Base-by-base conservation (phyloP, 2,797 vertebrate genomes). In the Paramormyrops hopkinsi region DNA sequence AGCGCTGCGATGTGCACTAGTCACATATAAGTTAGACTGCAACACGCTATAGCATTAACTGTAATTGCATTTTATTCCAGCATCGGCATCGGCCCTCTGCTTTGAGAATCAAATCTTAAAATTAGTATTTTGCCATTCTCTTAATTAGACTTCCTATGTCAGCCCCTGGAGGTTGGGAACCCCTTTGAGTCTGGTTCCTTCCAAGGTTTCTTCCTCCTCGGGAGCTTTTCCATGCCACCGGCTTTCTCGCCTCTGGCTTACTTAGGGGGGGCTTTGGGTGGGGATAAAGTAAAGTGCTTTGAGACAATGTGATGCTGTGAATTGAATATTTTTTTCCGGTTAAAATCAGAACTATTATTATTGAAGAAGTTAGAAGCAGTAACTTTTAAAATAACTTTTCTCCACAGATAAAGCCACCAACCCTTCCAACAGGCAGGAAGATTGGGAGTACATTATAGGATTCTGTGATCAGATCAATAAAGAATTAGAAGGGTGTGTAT, bases 391-490 rank as follows among this genome's bases (percentile, higher is more conserved):
- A 46, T 76, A 25, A 22, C 33, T 44, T 76, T 90, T 29, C 88
- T 92, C 90, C 29, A 41, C 92, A 99, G 98, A 99, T 95, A 99
- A 98, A 96, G 97, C 98, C 93, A 99, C 97, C 90, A 98, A 97
- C 92, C 97, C 98, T 5, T 97, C 96, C 90, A 99, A 98, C 94
- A 96, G 97, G 88, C 96, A 98, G 83, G 98, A 99, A 87, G 98
- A 99, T 92, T 99, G 98, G 98, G 97, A 99, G 84, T 98, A 97
- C 89, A 97, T 99, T 65, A 98, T 98, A 1, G 97, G 97, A 92
- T 99, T 99, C 95, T 99, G 98, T 93, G 98, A 99, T 93, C 98
- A 99, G 93, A 96, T 98, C 94, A 98, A 99, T 94, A 98, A 98
- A 91, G 98, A 99, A 82, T 96, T 98, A 22, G 98, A 99, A 94